Conservation (phyloP, 2,797 vertebrate genomes). For the Cyclopterus lumpus region DNA sequence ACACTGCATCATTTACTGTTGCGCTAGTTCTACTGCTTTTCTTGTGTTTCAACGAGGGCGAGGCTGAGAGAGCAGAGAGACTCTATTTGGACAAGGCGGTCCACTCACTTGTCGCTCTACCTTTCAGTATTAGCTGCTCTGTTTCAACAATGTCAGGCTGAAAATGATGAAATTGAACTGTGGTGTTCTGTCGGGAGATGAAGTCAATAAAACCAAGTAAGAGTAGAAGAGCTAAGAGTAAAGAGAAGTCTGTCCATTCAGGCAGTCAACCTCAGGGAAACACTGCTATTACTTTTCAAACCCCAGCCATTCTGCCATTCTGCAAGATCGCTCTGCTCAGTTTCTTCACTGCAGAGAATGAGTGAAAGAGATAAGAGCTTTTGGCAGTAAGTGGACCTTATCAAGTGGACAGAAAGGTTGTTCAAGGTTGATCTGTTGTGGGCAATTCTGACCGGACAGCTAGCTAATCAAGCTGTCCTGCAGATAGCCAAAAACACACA, state of each 20-base stretch:
- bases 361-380: constrained; percentile 63
- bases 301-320: neutral
- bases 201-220: neutral
- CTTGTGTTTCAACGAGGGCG: no score
- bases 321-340: constrained; percentile 26
- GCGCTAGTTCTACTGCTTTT: no score
- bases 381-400: constrained; percentile 66
- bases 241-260: neutral
- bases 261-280: neutral
- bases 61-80: no score
- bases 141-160: neutral
- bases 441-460: constrained; percentile 66
- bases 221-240: neutral
- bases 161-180: neutral
- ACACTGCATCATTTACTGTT: no score
- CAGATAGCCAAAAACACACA: constrained; percentile 35
- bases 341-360: constrained; percentile 42
- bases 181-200: neutral
- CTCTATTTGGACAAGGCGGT: neutral
- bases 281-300: neutral
- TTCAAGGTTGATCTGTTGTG: constrained; percentile 73
- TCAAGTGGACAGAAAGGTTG: constrained; percentile 72
- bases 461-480: constrained; percentile 70
- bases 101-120: neutral
- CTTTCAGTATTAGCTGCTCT: neutral